Evolutionary conservation across 2,888 invertebrate species (phyloP), one percentile per base, ranked within the genome.

Genomic region (Agrotis segetum): DNA sequence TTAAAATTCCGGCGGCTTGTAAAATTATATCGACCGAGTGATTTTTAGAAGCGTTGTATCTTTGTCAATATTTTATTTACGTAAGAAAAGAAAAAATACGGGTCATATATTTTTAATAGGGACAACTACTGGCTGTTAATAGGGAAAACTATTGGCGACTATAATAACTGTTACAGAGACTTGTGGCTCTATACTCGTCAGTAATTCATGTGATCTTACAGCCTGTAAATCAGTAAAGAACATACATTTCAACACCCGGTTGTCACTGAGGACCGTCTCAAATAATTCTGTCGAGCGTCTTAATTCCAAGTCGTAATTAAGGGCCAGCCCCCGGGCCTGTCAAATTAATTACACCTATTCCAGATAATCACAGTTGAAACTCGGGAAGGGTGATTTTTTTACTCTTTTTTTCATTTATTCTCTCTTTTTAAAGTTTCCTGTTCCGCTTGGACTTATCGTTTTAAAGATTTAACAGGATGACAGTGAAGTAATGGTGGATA

Each of bases 281-380:
- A 81, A 84, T 82, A 84, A 82, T 86, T 81, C 76, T 71, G 52
- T 60, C 46, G 13, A 63, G 53, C 74, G 68, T 79, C 86, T 86
- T 82, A 79, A 89, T 91, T 89, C 88, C 81, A 81, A 79, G 80
- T 79, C 83, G 87, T 89, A 88, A 90, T 91, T 89, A 90, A 85
- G 83, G 84, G 84, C 77, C 74, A 75, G 63, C 69, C 80, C 73
- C 71, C 68, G 76, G 75, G 77, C 79, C 82, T 85, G 87, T 85
- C 87, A 88, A 90, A 90, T 89, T 89, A 91, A 91, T 90, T 88
- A 88, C 88, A 87, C 83, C 88, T 87, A 87, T 88, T 88, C 74
- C 72, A 85, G 86, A 88, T 90, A 91, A 90, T 91, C 89, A 81
- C 83, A 79, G 81, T 83, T 84, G 86, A 85, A 89, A 87, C 85